Evolutionary conservation across 2,797 vertebrate genomes (phyloP), one percentile per base, ranked within the genome.

Genomic region (Loriculus beryllinus): DNA sequence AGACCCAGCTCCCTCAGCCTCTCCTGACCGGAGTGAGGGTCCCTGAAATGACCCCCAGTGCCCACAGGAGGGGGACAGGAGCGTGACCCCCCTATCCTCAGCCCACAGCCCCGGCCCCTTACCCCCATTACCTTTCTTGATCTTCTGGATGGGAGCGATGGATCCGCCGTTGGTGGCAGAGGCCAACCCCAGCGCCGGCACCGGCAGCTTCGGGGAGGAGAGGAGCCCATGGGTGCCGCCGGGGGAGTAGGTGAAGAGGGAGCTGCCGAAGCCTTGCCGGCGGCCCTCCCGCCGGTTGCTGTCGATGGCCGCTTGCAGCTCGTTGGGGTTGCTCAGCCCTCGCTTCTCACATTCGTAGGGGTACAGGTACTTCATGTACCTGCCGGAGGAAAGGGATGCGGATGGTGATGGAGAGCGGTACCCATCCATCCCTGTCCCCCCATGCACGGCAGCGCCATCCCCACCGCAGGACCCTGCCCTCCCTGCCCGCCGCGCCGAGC

Each of bases 331-430:
- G 98, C 99, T 99, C 85, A 99, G 98, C 43, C 98, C 98, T 2
- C 99, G 98, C 96, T 99, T 99, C 94, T 99, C 99, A 97, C 99
- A 99, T 98, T 99, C 99, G 10, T 99, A 99, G 31, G 99, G 99
- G 90, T 99, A 99, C 94, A 99, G 96, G 97, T 99, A 99, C 98
- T 99, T 99, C 99, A 99, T 99, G 97, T 99, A 99, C 97, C 99
- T 99, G 97, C 3, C 21, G 7, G 43, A 4, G 19, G 65, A 48
- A 29, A 25, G 33, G 9, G 39, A 85, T 0, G 3, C 28, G 21
- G 60, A n/a, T 0, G 67, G 48, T 12, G 49, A 62, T 3, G 48
- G 76, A 5, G 77, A 69, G 52, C 47, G 77, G 77, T 6, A 2
- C 9, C 48, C 25, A 3, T 5, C 12, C 31, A 31, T 62, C 40